Base-by-base conservation (phyloP, 1,140 invertebrate genomes). In the Nephotettix cincticeps region DNA sequence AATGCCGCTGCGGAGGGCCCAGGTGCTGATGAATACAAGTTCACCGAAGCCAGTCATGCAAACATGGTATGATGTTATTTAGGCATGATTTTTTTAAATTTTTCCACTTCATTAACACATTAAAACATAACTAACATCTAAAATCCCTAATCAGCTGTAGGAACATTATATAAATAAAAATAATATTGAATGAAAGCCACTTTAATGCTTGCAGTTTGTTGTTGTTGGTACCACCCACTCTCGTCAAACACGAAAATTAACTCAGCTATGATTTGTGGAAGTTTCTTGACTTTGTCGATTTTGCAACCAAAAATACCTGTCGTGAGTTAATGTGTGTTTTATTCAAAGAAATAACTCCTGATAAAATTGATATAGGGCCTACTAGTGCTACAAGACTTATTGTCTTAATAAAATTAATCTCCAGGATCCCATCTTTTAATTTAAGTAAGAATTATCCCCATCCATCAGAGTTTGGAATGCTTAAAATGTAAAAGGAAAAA, bases 21-120 rank as follows among this genome's bases (percentile, higher is more conserved):
- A n/a, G 70, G 69, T 28, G 69, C 73, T 27, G 78, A 81, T 54
- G 79, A 81, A 67, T 80, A 78, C 71, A 75, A 75, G 21, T 80
- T 81, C 65, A 70, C 73, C 11, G 80, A 81, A 68, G 21, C 63
- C 21, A 61, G 72, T 25, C 80, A 81, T 76, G 71, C 80, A 51
- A 36, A 73, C 28, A 68, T 79, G 74, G 78, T 71, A 17, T 61
- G 25, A 32, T 61, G 0, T 40, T 2, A 13, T 40, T 17, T 9
- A 9, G 6, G 17, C 36, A 40, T 40, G n/a, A n/a, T n/a, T n/a
- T n/a, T n/a, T 40, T 6, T 40, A 40, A 6, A 40, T 17, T 40
- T 17, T 17, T 40, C 6, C 36, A 40, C 6, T 40, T 9, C 6
- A 40, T 17, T 17, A 40, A 40, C 17, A 6, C 6, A 9, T 40